Base-by-base conservation (phyloP, 2,797 vertebrate species). In the Enteromius unitaeniatus region DNA sequence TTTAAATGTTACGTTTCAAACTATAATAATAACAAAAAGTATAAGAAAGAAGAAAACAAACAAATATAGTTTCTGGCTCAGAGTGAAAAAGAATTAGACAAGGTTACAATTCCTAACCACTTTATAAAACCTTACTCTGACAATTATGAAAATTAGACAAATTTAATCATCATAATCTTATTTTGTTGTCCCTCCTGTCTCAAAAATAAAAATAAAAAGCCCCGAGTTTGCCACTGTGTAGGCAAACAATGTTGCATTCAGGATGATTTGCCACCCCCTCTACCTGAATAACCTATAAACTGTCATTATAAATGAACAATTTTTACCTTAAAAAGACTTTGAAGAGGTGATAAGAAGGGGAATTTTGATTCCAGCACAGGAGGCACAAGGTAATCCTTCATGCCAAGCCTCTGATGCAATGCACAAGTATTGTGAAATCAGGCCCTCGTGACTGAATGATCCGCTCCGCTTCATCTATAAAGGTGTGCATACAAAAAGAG, bases 111-210 rank as follows among this genome's bases (percentile, higher is more conserved):
- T 37, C 45, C 11, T 86, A 75, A 81, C 8, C 10, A 74, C 47
- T 77, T 73, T 86, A 79, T 65, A 21, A 72, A 74, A 79, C 64
- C 67, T 51, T 86, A 62, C 78, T 65, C 68, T 78, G 34, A n/a
- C 74, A 68, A 85, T 88, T 88, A 88, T 14, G 68, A 73, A 37
- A 64, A 84, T 82, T 76, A 82, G 64, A 23, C 14, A 31, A 83
- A 86, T 83, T 45, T 3, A 72, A 83, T 82, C 58, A 84, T 15
- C 49, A 3, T 85, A 81, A 83, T 85, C 51, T 60, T 60, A 62
- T 85, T 86, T 72, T 34, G 34, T 23, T 67, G 9, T 19, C 19
- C n/a, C 75, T 15, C 42, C 13, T 58, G 45, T 73, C 14, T 26
- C 14, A 34, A 65, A 77, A 70, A 72, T 26, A 75, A 81, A 37